Base-by-base conservation (phyloP, 1,140 invertebrate genomes). In the Lasaia peninsularis region DNA sequence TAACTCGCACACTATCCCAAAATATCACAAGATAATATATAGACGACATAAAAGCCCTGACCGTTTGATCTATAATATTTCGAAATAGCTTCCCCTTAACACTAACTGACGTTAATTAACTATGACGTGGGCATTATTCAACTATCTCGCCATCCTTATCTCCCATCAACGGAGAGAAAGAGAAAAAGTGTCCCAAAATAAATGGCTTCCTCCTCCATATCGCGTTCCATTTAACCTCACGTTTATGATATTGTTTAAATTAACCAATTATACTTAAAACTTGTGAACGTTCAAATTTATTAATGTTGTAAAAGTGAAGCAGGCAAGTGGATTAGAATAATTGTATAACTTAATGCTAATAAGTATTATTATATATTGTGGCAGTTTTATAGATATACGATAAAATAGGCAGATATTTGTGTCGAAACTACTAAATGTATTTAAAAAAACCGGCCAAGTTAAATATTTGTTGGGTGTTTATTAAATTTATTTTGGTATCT, bases 71-170 rank as follows among this genome's bases (percentile, higher is more conserved):
- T 33, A 54, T 34, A 35, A 35, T 21, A 35, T 21, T 20, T 11
- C n/a, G 34, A 54, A 54, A 54, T 14, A 44, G 51, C 73, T 70
- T 72, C 65, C 34, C 75, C 79, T 82, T 85, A 81, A 85, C 37
- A 52, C 58, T 55, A 67, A 60, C 55, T 73, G 69, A 81, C 69
- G 56, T 70, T 83, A 80, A 85, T 83, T 83, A 80, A 74, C 62
- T 76, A 77, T 72, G 80, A 85, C 73, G 70, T 65, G 68, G 58
- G 64, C 73, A 77, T 77, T 77, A 80, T 66, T 80, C 76, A 78
- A 64, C 56, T 52, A 57, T 71, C 52, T 64, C 63, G 34, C 50
- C 55, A 54, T 76, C 67, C 59, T 67, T 65, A 52, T 78, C 61
- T 58, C 58, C 49, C 57, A 33, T 54, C 35, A 53, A 6, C 9